These are phyloP conservation scores for Habrosyne pyritoides DNA, from an alignment of 2,888 invertebrate species.

Conservation along the genomic window DNA sequence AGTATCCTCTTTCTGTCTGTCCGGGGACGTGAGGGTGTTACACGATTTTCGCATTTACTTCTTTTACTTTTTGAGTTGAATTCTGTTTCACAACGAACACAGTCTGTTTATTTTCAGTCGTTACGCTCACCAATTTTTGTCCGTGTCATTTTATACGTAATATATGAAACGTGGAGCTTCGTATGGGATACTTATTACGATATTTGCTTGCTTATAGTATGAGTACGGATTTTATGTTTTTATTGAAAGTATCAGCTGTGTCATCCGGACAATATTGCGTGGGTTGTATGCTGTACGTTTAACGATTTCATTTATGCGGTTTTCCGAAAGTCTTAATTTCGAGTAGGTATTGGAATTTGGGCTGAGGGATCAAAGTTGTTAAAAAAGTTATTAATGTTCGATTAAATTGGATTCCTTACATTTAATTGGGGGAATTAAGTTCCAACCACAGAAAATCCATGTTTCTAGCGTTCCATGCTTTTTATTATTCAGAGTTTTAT, in stretches of 20 bases:
- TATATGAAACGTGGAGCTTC: neutral
- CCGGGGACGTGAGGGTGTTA: conserved; percentile 16
- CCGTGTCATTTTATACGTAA: conserved; percentile 5
- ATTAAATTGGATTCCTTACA: neutral
- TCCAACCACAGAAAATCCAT: too few species aligned
- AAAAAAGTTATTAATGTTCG: too few species aligned
- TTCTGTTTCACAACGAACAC: neutral
- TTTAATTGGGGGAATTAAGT: neutral
- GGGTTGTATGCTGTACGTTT: neutral
- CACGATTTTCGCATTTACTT: conserved; percentile 26
- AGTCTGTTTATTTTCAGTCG: conserved; percentile 6
- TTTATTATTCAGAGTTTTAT: too few species aligned
- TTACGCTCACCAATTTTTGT: conserved; percentile 8
- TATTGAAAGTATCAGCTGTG: neutral
- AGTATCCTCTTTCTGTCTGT: conserved; percentile 20
- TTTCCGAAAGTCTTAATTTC: neutral
- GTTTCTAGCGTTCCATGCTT: too few species aligned
- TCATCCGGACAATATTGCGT: neutral
- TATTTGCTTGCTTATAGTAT: neutral
- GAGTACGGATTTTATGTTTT: neutral
- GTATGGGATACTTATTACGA: conserved; percentile 5
- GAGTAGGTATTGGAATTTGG: neutral
- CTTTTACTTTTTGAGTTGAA: conserved; percentile 4
- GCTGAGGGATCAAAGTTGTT: neutral
- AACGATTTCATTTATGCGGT: neutral